phyloP scores from a whole-genome alignment of 2,797 vertebrate species.

The Pachyuromys duprasi region DNA sequence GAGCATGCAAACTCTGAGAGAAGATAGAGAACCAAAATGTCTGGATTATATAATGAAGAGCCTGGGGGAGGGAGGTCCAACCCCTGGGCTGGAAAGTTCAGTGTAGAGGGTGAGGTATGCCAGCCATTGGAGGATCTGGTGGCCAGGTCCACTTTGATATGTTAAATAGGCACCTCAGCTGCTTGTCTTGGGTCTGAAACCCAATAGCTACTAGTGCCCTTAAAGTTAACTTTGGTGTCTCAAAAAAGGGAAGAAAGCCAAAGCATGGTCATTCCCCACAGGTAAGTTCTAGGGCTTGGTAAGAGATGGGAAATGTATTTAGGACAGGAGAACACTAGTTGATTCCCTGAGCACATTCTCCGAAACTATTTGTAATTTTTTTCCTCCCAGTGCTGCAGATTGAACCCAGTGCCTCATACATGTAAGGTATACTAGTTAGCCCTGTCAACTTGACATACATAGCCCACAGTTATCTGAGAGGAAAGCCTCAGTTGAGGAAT shows the following conservation, averaged over 20 bases:
- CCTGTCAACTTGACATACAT: neutral
- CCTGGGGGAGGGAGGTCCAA: too few species aligned
- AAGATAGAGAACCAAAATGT: too few species aligned
- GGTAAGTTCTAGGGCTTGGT: neutral
- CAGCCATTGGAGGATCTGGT: too few species aligned
- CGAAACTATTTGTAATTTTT: neutral
- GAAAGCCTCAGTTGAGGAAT: neutral
- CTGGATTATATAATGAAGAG: too few species aligned
- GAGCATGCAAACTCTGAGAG: too few species aligned
- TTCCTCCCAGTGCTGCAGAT: neutral
- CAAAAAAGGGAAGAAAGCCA: neutral
- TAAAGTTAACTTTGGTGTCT: neutral
- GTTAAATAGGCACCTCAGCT: too few species aligned
- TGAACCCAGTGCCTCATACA: neutral
- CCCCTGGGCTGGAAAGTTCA: too few species aligned
- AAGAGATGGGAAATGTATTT: neutral
- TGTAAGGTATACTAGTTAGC: neutral
- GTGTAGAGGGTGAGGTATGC: too few species aligned
- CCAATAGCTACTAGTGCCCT: neutral
- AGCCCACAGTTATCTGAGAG: neutral
- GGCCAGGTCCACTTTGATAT: too few species aligned
- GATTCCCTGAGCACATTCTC: conserved; percentile 13
- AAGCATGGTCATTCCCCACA: neutral
- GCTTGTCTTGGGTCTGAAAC: too few species aligned
- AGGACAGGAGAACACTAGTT: neutral